Evolutionary conservation across 2,888 invertebrate species (phyloP).

Genomic region (Chymomyza fuscimana): DNA sequence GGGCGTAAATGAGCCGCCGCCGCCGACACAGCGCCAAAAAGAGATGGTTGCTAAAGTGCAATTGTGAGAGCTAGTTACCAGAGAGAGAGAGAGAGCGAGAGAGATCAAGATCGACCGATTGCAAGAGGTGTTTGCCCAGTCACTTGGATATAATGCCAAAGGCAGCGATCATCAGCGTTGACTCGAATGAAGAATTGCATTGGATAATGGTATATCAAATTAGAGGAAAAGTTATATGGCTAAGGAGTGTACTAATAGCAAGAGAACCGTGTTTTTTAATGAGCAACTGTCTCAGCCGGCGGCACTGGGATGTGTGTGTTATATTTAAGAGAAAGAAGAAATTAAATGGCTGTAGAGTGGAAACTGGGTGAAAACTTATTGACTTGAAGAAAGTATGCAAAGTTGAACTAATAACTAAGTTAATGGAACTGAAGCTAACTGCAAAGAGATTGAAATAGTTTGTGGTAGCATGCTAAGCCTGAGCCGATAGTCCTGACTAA

Average conservation of each 20-base stretch:
- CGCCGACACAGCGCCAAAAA: background rate
- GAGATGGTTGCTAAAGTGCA: background rate
- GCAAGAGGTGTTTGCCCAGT: background rate
- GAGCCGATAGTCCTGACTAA: no score
- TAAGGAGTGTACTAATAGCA: background rate
- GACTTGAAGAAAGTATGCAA: no score
- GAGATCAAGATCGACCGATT: background rate
- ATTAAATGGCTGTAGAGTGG: no score
- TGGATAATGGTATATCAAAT: background rate
- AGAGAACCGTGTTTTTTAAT: background rate
- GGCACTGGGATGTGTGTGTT: background rate
- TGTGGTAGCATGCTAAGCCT: no score
- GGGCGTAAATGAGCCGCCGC: conserved; percentile 45
- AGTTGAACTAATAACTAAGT: no score
- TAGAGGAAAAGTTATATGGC: background rate
- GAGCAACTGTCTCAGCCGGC: background rate
- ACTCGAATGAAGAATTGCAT: background rate
- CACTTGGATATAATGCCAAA: conserved; percentile 2
- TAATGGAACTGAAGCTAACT: no score
- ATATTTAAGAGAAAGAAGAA: no score
- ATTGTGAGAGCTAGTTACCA: background rate
- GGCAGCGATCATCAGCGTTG: background rate
- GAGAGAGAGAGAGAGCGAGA: conserved; percentile 7
- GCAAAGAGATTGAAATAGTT: no score
- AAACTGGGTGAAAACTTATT: no score